phyloP scores from a whole-genome alignment of 2,797 vertebrate species.

The Oreochromis mossambicus region DNA sequence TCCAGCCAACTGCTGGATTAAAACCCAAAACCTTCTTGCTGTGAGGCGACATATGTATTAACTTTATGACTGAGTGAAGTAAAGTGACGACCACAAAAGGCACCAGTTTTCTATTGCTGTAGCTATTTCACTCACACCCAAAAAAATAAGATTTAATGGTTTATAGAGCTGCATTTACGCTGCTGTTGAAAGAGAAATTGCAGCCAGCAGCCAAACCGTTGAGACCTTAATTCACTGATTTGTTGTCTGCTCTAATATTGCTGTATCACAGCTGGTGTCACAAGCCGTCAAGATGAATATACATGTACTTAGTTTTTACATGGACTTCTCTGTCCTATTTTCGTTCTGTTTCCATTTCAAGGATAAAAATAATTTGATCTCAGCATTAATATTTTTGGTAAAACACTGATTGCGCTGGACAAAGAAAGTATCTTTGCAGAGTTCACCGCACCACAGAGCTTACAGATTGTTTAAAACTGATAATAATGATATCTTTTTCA shows the following conservation, averaged over 20 bases:
- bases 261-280: accelerated
- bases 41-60: neutral
- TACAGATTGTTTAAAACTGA: neutral
- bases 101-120: neutral
- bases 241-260: neutral
- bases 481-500: neutral
- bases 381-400: neutral
- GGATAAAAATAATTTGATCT: accelerated
- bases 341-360: neutral
- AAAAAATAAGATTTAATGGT: neutral
- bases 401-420: neutral
- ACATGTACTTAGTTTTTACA: accelerated
- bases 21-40: neutral
- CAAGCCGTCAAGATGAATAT: accelerated
- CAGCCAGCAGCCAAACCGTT: neutral
- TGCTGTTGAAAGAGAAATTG: neutral
- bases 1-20: too few relatives aligned
- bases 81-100: neutral
- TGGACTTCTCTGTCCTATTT: neutral
- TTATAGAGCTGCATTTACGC: accelerated
- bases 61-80: neutral
- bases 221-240: neutral
- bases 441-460: neutral
- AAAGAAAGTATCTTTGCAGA: neutral
- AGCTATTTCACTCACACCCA: neutral